phyloP scores from a whole-genome alignment of 1,140 invertebrate species.

The Hydropsyche tenuis region DNA sequence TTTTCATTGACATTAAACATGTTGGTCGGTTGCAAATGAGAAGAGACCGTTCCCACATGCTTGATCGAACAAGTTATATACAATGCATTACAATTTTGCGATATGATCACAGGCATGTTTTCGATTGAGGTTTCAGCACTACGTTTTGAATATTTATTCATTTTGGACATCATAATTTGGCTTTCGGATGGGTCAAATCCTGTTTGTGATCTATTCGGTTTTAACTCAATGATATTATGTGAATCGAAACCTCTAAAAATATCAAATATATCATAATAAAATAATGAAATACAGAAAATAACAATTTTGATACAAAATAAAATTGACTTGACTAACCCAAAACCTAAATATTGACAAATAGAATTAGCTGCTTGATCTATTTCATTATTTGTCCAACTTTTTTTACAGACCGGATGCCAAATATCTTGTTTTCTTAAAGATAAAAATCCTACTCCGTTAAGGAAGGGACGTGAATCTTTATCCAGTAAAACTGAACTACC shows the following conservation, averaged over 20 bases:
- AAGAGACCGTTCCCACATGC: conserved; percentile 3
- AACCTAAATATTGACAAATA: conserved; percentile 70
- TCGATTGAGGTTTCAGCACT: neutral
- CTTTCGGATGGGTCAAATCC: neutral
- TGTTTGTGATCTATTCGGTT: neutral
- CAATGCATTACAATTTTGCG: conserved; percentile 51
- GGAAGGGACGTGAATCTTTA: conserved; percentile 63
- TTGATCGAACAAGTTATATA: conserved; percentile 53
- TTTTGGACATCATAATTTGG: neutral
- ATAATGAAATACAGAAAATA: no score
- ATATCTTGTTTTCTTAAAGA: conserved; percentile 63
- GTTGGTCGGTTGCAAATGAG: conserved; percentile 31
- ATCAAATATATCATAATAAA: conserved; percentile 26
- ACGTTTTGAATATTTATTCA: neutral
- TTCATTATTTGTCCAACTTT: conserved; percentile 55
- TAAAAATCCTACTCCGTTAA: conserved; percentile 67
- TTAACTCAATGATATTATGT: conserved; percentile 25
- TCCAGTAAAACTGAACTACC: conserved; percentile 66
- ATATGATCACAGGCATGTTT: conserved; percentile 22
- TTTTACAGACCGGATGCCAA: conserved; percentile 70
- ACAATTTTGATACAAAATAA: no score
- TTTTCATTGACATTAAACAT: conserved; percentile 21
- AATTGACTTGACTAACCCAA: conserved; percentile 51
- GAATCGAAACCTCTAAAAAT: conserved; percentile 49
- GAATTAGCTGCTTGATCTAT: conserved; percentile 57